Evolutionary conservation across 2,113 vertebrate species (phyloP).

Genomic region (Triplophysa dalaica): DNA sequence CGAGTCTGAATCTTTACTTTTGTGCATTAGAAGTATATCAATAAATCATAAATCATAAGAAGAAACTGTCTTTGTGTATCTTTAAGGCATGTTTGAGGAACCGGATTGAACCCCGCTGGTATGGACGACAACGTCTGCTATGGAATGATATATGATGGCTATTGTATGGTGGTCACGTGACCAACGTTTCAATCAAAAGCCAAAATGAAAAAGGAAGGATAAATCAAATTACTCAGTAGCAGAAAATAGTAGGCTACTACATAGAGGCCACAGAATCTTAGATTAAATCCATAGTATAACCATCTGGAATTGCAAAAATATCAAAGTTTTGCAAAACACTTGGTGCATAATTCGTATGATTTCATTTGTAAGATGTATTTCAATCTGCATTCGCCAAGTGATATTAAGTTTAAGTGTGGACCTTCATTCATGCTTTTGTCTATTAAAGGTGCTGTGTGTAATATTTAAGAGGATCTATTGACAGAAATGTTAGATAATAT

Average conservation of each 20-base stretch:
- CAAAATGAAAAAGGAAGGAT: not conserved
- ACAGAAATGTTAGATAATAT: too few relatives aligned
- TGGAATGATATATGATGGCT: not conserved
- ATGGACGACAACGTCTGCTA: not conserved
- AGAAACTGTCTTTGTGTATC: conserved; percentile 2
- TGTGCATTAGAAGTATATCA: conserved; percentile 11
- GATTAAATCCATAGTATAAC: not conserved
- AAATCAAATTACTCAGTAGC: not conserved
- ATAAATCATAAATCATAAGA: not conserved
- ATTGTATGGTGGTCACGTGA: conserved; percentile 10
- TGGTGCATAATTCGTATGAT: too few relatives aligned
- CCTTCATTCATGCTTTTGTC: too few relatives aligned
- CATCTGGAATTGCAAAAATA: too few relatives aligned
- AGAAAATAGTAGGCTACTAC: not conserved
- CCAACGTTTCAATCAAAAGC: not conserved
- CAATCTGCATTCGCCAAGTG: too few relatives aligned
- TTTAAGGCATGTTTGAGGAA: not conserved
- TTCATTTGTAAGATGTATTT: too few relatives aligned
- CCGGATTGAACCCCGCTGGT: not conserved
- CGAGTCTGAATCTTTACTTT: conserved; percentile 40
- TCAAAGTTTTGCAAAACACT: too few relatives aligned
- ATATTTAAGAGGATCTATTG: too few relatives aligned
- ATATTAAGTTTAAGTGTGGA: too few relatives aligned
- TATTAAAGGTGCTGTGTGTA: too few relatives aligned
- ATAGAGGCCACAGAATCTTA: not conserved